A percentile compares a stretch with the other conserved stretches of the same genome.
Conservation (phyloP, 2,797 vertebrate genomes). For the Hyperoplus immaculatus region DNA sequence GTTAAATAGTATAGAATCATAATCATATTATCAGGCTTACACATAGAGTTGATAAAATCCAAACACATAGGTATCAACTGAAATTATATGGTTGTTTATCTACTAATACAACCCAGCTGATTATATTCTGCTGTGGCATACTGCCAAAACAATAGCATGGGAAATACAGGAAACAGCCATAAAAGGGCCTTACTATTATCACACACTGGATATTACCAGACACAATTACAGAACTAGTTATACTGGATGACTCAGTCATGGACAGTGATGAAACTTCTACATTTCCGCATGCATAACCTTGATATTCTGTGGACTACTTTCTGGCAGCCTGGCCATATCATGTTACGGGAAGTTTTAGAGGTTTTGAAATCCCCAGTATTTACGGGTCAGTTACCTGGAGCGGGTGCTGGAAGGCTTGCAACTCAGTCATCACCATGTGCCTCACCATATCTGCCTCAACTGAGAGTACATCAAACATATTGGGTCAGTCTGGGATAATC, state of each 20-base stretch:
- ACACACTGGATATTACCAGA: slow-evolving; percentile 62
- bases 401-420: slow-evolving; percentile 78
- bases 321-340: slow-evolving; percentile 18
- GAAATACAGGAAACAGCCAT: slow-evolving; percentile 45
- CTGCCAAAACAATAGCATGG: slow-evolving; percentile 49
- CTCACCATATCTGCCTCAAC: slow-evolving; percentile 83
- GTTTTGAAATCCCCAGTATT: slow-evolving; percentile 14
- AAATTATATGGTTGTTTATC: background rate
- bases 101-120: background rate
- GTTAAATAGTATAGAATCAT: background rate
- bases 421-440: slow-evolving; percentile 72
- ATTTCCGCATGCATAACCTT: slow-evolving; percentile 27
- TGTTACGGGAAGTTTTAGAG: slow-evolving; percentile 30
- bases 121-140: slow-evolving; percentile 24
- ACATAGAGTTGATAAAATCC: background rate
- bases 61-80: background rate
- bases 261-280: slow-evolving; percentile 41
- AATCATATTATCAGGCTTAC: background rate
- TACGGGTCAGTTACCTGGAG: slow-evolving; percentile 75
- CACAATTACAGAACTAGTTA: slow-evolving; percentile 45
- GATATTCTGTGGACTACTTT: background rate
- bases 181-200: slow-evolving; percentile 27
- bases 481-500: slow-evolving; percentile 8
- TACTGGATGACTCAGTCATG: slow-evolving; percentile 49
- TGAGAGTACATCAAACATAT: slow-evolving; percentile 55